Evolutionary conservation across 2,888 invertebrate genomes (phyloP), one percentile per base, ranked within the genome.

Genomic region (Hartigia nigra): DNA sequence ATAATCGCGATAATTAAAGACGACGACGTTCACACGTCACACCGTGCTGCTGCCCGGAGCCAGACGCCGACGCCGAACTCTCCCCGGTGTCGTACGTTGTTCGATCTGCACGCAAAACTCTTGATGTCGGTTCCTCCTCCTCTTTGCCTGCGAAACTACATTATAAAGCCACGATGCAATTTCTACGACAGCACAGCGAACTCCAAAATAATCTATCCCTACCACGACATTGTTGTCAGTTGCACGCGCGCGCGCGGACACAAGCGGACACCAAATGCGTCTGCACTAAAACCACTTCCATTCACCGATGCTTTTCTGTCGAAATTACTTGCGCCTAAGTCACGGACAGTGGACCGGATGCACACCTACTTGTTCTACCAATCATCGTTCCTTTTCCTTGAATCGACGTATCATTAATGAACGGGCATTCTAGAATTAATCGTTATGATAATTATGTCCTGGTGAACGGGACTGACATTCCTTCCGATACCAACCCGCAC

Each of bases 1-100:
- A 86, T 88, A 87, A 88, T 87, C 87, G 83, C 79, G 81, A 82
- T 87, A 87, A 88, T 87, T 87, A 82, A 79, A 70, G 77, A 74
- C 77, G 74, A 34, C 75, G 75, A 31, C 34, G 34, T 12, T 37
- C 77, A 75, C 74, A 77, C 79, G 75, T 77, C 79, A 79, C 79
- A 74, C 77, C 77, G 75, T 31, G 34, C 75, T 36, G 31, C 35
- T 75, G 14, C 14, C 35, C 72, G 72, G 72, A 72, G 31, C 31
- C 31, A 34, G 72, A 72, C 31, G 31, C 72, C 31, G 72, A 72
- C 31, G 72, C 31, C 31, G 72, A 39, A 31, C 36, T 31, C 34
- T 12, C 31, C 36, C 31, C 36, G 36, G 75, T 23, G 37, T 35
- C 36, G 14, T 23, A 34, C 36, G 32, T 36, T 35, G 35, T 34